phyloP scores from a whole-genome alignment of 2,888 invertebrate genomes.

The Heliconius hortense region DNA sequence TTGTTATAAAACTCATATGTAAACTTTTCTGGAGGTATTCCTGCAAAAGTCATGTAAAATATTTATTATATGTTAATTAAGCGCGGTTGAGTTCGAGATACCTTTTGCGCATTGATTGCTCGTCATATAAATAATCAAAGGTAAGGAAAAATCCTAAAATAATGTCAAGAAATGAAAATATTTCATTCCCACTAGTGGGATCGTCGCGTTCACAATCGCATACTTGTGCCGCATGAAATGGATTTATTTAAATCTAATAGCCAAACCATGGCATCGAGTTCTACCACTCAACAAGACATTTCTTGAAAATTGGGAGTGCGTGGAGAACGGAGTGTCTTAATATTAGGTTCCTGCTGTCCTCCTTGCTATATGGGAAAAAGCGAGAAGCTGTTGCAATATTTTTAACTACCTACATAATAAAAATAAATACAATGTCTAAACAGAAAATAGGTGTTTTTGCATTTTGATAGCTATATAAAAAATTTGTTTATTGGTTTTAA shows the following conservation, averaged over 20 bases:
- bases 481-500: neutral
- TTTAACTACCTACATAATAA: neutral
- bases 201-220: too few relatives aligned
- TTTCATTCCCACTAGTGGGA: too few relatives aligned
- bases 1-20: conserved; percentile 94
- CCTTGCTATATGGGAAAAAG: neutral
- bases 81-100: too few relatives aligned
- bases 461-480: neutral
- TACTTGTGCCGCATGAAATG: too few relatives aligned
- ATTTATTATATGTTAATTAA: neutral
- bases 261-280: neutral
- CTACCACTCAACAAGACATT: neutral
- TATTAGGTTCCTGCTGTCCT: neutral
- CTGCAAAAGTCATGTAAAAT: conserved; percentile 47
- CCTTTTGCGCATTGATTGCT: too few relatives aligned
- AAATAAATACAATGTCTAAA: neutral
- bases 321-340: neutral
- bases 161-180: too few relatives aligned
- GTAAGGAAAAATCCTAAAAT: too few relatives aligned
- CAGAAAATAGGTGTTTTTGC: neutral
- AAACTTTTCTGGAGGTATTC: conserved; percentile 89
- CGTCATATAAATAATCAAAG: too few relatives aligned
- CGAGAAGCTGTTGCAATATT: too few relatives aligned
- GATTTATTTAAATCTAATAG: too few relatives aligned
- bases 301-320: neutral